Evolutionary conservation across 1,140 invertebrate species (phyloP), one percentile per base, ranked within the genome.

Genomic region (Palaemon carinicauda): DNA sequence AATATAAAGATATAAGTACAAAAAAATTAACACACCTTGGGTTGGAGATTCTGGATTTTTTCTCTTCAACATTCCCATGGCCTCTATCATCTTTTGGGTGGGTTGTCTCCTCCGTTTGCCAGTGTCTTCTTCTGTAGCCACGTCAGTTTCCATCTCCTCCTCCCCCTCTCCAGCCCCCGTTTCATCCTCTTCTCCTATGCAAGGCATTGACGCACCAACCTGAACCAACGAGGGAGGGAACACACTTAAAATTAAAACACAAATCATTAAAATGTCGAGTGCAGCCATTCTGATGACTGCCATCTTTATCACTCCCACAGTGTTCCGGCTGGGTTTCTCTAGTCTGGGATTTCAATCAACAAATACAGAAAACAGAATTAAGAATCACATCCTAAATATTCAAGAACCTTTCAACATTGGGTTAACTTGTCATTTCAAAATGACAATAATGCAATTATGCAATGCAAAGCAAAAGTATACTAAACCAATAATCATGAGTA

Each of bases 71-170:
- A 86, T 86, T 29, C 84, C 84, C 84, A 86, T 86, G 14, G 84
- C 84, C 51, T 86, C 84, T 24, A 86, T 86, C 84, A 86, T 86
- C 84, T 86, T 86, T 52, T 86, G 84, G 21, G 84, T 80, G 51
- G 84, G 84, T 80, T 86, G 84, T 86, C 84, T 80, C 65, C 69
- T 60, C 27, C 84, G 65, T 31, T 86, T 86, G 41, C 84, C 84
- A 10, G 78, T 86, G 21, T 86, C 84, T 73, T 86, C 84, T 15
- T 60, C 83, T 15, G 75, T 53, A 21, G 60, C 19, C 4, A 60
- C 84, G 10, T 86, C 84, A 10, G 27, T 31, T 33, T n/a, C 14
- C 31, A 80, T 78, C 17, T 80, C 84, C 19, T 21, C 50, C 12
- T 86, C 84, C 33, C 74, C 84, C 17, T 86, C 60, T 1, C 84